Evolutionary conservation across 2,888 invertebrate genomes (phyloP).

Genomic region (Hypselothyrea guttata): DNA sequence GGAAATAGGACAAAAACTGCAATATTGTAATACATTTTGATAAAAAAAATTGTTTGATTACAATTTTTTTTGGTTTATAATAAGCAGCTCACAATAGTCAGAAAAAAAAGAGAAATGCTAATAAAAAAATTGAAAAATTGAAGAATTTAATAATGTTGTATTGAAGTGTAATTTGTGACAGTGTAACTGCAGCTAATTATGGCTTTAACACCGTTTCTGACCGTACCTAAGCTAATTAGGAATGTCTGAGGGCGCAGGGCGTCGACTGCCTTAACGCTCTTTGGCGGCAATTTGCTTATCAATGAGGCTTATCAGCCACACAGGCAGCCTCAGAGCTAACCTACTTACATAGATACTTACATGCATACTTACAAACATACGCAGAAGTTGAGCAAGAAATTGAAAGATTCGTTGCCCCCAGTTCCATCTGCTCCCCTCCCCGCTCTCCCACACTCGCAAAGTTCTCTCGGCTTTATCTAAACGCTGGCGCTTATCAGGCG

Average conservation of each 20-base stretch:
- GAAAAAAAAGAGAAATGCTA: no score
- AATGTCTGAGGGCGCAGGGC: constrained; percentile 23
- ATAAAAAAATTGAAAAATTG: no score
- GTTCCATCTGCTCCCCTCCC: no score
- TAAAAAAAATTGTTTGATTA: background rate
- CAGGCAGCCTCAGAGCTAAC: constrained; percentile 41
- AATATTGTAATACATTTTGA: no score
- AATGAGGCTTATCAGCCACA: constrained; percentile 34
- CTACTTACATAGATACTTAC: constrained; percentile 37
- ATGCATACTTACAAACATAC: constrained; percentile 17
- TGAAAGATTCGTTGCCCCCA: constrained; percentile 13
- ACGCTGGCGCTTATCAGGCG: constrained; percentile 71
- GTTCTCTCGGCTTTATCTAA: constrained; percentile 61
- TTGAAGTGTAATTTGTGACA: no score
- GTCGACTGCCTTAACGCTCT: constrained; percentile 27
- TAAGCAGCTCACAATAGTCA: no score
- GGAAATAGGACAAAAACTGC: no score
- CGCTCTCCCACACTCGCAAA: constrained; percentile 5
- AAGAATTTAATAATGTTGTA: no score
- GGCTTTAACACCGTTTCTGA: no score
- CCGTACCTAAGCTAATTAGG: constrained; percentile 2
- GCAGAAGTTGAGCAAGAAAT: constrained; percentile 39
- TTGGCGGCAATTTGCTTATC: constrained; percentile 50
- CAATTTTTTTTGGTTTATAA: no score
- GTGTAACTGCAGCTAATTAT: no score